These are phyloP conservation scores for Ceriagrion tenellum DNA, from an alignment of 2,888 invertebrate species.

Conservation along the genomic window DNA sequence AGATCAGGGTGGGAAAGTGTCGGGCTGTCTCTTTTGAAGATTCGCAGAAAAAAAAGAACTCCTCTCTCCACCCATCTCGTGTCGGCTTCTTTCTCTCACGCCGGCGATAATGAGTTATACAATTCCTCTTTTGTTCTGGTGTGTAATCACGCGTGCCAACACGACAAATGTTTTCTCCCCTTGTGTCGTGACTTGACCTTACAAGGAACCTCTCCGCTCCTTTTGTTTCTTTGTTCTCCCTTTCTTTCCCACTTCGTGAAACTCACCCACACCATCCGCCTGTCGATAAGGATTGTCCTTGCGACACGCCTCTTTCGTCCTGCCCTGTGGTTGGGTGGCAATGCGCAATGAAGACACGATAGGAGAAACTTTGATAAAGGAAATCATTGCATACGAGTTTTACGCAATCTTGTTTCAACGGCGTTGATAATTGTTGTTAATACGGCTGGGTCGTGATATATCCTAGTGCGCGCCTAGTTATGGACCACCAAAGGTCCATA, in stretches of 20 bases:
- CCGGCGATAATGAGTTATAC: conserved; percentile 24
- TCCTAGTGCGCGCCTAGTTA: neutral
- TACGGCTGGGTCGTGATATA: neutral
- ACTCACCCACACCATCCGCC: neutral
- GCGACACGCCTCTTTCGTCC: neutral
- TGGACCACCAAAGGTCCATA: too few relatives aligned
- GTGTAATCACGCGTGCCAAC: conserved; percentile 11
- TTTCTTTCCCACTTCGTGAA: neutral
- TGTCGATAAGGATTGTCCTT: neutral
- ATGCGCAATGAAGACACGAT: neutral
- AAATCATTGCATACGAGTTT: neutral
- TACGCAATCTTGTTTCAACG: neutral
- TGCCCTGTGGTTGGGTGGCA: neutral
- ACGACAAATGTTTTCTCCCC: conserved; percentile 7
- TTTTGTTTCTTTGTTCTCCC: conserved; percentile 4
- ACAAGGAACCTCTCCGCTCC: neutral
- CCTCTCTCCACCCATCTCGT: neutral
- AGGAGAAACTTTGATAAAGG: neutral
- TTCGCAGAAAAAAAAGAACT: neutral
- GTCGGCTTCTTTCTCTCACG: neutral
- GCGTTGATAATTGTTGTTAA: neutral
- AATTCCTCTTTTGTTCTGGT: neutral
- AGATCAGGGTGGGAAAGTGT: neutral
- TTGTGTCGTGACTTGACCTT: conserved; percentile 6
- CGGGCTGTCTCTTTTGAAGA: conserved; percentile 24